Percentiles rank a stretch among this genome's conserved stretches.
Conservation (phyloP, 2,113 vertebrate genomes). For the Macaca fascicularis region T2T-MFA8v1.1 NC_088395.1:83940501-83941000, state of each 20-base stretch:
- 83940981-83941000: background rate
- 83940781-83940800: background rate
- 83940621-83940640: no score
- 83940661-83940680: slow-evolving; percentile 25
- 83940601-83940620: no score
- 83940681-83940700: slow-evolving; percentile 33
- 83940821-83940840: background rate
- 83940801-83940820: background rate
- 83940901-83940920: background rate
- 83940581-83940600: no score
- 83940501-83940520: background rate
- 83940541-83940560: no score
- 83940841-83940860: background rate
- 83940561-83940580: no score
- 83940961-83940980: background rate
- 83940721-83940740: background rate
- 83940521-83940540: background rate
- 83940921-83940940: background rate
- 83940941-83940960: background rate
- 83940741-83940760: background rate
- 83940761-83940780: background rate
- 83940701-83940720: background rate
- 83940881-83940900: background rate
- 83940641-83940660: background rate
- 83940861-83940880: background rate